Conservation (phyloP, 1,140 invertebrate species). For the Microplitis mediator region DNA sequence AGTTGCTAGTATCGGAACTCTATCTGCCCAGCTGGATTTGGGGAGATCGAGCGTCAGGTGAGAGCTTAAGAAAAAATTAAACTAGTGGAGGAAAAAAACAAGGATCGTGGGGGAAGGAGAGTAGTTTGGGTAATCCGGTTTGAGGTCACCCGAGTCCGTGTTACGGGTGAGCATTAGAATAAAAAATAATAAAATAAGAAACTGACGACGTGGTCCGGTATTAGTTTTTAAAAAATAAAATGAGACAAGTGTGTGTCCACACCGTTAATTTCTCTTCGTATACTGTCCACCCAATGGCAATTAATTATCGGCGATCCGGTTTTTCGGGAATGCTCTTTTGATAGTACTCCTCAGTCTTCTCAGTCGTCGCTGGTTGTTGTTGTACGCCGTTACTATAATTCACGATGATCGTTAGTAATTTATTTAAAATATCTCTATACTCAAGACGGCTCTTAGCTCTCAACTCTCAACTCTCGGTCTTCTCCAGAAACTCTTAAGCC, state of each 20-base stretch:
- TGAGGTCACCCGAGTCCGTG: conserved; percentile 3
- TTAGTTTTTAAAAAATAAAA: not conserved
- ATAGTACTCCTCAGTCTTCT: not conserved
- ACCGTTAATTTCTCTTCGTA: conserved; percentile 24
- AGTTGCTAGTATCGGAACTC: not conserved
- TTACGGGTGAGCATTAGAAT: conserved; percentile 1
- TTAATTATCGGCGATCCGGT: conserved; percentile 33
- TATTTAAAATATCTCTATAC: conserved; percentile 29
- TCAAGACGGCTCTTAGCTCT: not conserved
- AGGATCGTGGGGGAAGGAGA: no score
- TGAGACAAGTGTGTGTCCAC: conserved; percentile 1
- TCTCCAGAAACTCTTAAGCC: not conserved
- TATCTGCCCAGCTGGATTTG: not conserved
- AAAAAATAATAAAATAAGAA: not conserved
- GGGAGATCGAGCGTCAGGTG: not conserved
- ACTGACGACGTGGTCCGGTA: not conserved
- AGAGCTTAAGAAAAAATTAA: not conserved
- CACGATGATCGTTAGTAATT: conserved; percentile 30
- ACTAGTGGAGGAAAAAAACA: not conserved
- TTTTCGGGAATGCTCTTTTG: conserved; percentile 6
- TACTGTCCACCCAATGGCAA: conserved; percentile 28
- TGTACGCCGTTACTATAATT: conserved; percentile 23
- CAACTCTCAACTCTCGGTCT: not conserved
- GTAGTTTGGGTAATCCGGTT: conserved; percentile 24
- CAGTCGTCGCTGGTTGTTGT: no score